These are phyloP conservation scores for Neosilurus mollespiculum DNA, from an alignment of 2,797 vertebrate genomes.

Conservation along the genomic window DNA sequence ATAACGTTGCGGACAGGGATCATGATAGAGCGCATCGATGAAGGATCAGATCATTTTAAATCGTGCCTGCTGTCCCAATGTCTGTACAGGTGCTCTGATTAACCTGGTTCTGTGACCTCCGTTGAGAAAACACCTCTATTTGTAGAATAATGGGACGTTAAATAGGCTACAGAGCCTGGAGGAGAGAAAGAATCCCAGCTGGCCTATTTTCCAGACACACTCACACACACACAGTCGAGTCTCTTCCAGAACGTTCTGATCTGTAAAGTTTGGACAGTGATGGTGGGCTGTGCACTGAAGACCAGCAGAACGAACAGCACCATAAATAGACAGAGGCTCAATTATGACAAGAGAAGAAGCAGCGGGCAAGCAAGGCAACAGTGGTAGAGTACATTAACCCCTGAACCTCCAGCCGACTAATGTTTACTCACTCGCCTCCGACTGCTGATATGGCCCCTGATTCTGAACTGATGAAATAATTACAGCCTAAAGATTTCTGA, in stretches of 20 bases:
- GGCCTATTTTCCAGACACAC: conserved; percentile 29
- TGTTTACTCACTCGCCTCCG: neutral
- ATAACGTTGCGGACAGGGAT: neutral
- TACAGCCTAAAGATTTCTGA: neutral
- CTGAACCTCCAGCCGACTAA: neutral
- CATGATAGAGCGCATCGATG: neutral
- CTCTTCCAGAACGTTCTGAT: conserved; percentile 30
- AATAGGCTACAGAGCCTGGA: conserved; percentile 37
- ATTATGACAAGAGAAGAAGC: neutral
- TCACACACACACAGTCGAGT: neutral
- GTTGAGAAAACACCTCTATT: conserved; percentile 35
- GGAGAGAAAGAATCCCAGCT: conserved; percentile 22
- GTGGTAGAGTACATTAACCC: neutral
- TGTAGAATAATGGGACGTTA: conserved; percentile 33
- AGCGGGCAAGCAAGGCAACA: neutral
- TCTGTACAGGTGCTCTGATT: conserved; percentile 12
- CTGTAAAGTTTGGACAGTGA: conserved; percentile 13
- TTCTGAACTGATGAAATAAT: neutral
- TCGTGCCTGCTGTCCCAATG: neutral
- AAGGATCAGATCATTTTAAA: neutral
- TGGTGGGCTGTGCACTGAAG: neutral
- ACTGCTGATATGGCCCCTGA: neutral
- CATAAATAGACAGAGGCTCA: conserved; percentile 21
- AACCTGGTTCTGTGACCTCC: conserved; percentile 34
- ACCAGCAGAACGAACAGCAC: conserved; percentile 11